Evolutionary conservation across 2,113 vertebrate species (phyloP).

Genomic region (Bostrychus sinensis): DNA sequence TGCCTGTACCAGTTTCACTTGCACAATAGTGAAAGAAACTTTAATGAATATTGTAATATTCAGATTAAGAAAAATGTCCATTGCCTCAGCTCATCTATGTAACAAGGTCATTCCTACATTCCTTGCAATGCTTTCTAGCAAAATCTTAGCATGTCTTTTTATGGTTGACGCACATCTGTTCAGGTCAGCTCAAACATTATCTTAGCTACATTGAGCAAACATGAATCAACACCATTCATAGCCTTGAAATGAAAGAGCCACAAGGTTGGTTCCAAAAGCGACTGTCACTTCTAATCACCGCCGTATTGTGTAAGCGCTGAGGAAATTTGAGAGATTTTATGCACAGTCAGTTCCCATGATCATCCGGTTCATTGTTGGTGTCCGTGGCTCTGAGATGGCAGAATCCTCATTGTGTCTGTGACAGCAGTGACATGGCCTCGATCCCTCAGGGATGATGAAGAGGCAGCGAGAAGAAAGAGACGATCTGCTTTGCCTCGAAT

Average conservation of each 20-base stretch:
- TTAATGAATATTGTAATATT: too few relatives aligned
- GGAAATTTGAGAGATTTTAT: conserved; percentile 71
- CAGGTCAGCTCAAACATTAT: conserved; percentile 38
- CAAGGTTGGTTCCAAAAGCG: conserved; percentile 43
- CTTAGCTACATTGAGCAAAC: conserved; percentile 35
- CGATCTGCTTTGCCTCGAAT: conserved; percentile 2
- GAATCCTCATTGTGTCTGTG: conserved; percentile 60
- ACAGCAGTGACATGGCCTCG: conserved; percentile 46
- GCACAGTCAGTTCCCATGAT: conserved; percentile 74
- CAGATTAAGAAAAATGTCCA: too few relatives aligned
- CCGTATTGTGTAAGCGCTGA: conserved; percentile 48
- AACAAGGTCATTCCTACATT: neutral
- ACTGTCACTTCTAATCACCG: conserved; percentile 69
- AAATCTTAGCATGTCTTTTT: neutral
- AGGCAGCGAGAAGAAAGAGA: conserved; percentile 33
- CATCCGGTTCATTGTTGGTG: conserved; percentile 51
- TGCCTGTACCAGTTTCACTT: too few relatives aligned
- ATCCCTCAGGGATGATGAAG: conserved; percentile 54
- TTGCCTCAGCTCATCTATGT: neutral
- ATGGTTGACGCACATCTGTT: neutral
- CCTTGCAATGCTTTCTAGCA: neutral
- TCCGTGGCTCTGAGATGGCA: conserved; percentile 61
- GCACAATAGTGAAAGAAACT: too few relatives aligned
- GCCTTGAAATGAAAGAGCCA: conserved; percentile 38
- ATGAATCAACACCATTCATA: conserved; percentile 49